phyloP scores from a whole-genome alignment of 2,797 vertebrate species.

The Erpetoichthys calabaricus region DNA sequence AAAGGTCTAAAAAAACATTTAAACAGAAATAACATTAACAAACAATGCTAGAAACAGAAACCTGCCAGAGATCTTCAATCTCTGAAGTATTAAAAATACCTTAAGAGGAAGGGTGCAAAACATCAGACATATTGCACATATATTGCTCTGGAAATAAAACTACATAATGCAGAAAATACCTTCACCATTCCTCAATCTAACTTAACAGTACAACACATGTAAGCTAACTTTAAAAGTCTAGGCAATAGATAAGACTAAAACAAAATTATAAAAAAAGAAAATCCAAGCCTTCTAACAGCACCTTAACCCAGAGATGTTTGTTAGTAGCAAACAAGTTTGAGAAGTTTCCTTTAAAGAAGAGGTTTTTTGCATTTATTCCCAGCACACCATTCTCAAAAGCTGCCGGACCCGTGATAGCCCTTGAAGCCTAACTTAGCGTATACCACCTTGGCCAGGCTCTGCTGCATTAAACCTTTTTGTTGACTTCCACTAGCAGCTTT shows the following conservation, averaged over 20 bases:
- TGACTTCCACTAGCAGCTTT: slow-evolving; percentile 11
- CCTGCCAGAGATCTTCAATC: too few relatives aligned
- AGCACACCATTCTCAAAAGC: too few relatives aligned
- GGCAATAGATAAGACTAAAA: background rate
- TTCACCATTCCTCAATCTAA: too few relatives aligned
- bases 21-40: slow-evolving; percentile 16
- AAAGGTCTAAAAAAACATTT: slow-evolving; percentile 36
- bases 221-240: background rate
- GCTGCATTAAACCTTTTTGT: slow-evolving; percentile 14
- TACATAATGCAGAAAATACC: too few relatives aligned
- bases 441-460: slow-evolving; percentile 15
- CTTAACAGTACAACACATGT: too few relatives aligned
- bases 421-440: too few relatives aligned
- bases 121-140: background rate
- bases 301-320: background rate
- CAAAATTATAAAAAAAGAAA: background rate
- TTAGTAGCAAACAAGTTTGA: too few relatives aligned
- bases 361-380: too few relatives aligned
- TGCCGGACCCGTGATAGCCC: too few relatives aligned
- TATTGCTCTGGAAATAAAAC: background rate
- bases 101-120: background rate
- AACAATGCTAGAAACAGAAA: too few relatives aligned
- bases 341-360: background rate
- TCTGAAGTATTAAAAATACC: background rate
- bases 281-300: background rate